These are phyloP conservation scores for Corythucha ciliata DNA, from an alignment of 2,888 invertebrate genomes.

Conservation along the genomic window DNA sequence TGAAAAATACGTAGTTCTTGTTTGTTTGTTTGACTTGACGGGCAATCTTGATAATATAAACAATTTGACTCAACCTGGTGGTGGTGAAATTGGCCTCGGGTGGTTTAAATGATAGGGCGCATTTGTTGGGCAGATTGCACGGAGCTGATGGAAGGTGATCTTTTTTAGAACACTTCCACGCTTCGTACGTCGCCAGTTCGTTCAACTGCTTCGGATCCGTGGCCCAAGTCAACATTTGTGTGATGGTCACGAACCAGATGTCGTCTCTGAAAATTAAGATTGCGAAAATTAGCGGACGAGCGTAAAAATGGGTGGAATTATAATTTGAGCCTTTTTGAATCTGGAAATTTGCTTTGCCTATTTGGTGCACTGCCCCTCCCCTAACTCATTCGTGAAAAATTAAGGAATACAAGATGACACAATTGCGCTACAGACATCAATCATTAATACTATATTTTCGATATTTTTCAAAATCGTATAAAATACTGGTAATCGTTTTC, in stretches of 20 bases:
- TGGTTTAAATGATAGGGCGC: constrained; percentile 69
- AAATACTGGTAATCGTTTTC: too few relatives aligned
- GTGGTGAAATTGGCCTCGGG: constrained; percentile 67
- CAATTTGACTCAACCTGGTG: constrained; percentile 45
- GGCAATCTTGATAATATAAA: not conserved
- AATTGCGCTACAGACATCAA: too few relatives aligned
- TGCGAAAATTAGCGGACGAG: too few relatives aligned
- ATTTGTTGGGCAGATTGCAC: constrained; percentile 73
- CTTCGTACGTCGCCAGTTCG: constrained; percentile 59
- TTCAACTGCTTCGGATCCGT: constrained; percentile 70
- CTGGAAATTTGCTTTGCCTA: not conserved
- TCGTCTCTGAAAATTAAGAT: constrained; percentile 54
- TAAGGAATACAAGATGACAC: too few relatives aligned
- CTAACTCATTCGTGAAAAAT: too few relatives aligned
- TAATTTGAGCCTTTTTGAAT: not conserved
- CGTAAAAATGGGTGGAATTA: constrained; percentile 1
- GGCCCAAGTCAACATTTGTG: constrained; percentile 84
- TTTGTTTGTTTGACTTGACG: too few relatives aligned
- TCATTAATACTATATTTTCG: too few relatives aligned
- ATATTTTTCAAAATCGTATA: too few relatives aligned
- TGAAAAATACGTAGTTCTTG: constrained; percentile 34
- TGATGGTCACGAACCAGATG: constrained; percentile 77
- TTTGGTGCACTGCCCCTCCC: too few relatives aligned
- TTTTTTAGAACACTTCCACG: constrained; percentile 68
- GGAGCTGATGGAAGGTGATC: constrained; percentile 61